Evolutionary conservation across 2,888 invertebrate species (phyloP), one percentile per base, ranked within the genome.

Genomic region (Machimus atricapillus): DNA sequence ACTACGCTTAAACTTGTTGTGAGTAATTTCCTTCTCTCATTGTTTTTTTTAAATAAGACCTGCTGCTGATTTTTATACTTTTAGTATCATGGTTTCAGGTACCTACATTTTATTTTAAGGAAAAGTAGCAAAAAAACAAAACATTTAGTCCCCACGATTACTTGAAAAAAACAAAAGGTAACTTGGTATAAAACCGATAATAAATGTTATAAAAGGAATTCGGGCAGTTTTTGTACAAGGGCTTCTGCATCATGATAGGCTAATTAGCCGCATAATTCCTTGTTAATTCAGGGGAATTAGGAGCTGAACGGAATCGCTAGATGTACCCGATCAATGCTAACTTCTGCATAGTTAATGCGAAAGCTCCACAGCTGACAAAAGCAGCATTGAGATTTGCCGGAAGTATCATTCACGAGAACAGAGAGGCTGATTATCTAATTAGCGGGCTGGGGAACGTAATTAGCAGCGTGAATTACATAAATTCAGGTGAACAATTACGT

Each of bases 381-480:
- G 27, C 19, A n/a, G 23, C 19, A 43, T 14, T 7, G 14, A n/a
- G 37, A 66, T 83, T 66, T 83, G 43, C 83, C 83, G 83, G 83
- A 83, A 83, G 83, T 83, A 83, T 83, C 83, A 83, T 83, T 83
- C 83, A 83, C 83, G 66, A 40, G 83, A 83, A 83, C 66, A 73
- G 58, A 83, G 37, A 27, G 37, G 73, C 34, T 83, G 83, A 73
- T 88, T 87, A 88, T 87, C 87, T 88, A 88, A 87, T 88, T 88
- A 88, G 88, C 85, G 79, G 86, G 52, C 74, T 86, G 78, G 46
- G 23, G 86, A 86, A 81, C 66, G 86, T 86, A 87, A 87, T 87
- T 87, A 87, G 73, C 86, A 82, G 87, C 78, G 87, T 82, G 81
- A 87, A 87, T 83, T 83, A 83, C 83, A 83, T 83, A 83, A 83